These are phyloP conservation scores for Drosophila differens DNA, from an alignment of 2,888 invertebrate species.

Conservation along the genomic window DNA sequence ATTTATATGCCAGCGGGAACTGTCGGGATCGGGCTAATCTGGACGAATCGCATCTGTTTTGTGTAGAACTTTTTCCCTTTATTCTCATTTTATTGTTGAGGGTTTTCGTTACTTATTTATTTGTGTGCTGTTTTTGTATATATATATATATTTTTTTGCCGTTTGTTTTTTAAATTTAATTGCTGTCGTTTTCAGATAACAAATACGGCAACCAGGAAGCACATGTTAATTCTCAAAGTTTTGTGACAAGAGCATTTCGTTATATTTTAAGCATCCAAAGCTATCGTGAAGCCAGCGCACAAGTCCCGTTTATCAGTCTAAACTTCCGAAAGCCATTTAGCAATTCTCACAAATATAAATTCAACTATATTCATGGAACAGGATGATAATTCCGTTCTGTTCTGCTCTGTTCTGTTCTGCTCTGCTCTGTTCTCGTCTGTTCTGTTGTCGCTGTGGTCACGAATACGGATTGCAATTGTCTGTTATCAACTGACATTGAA, in stretches of 20 bases:
- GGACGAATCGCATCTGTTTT: slow-evolving; percentile 46
- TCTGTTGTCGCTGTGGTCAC: slow-evolving; percentile 23
- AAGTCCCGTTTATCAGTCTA: slow-evolving; percentile 44
- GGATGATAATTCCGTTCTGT: slow-evolving; percentile 17
- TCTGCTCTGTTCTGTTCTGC: slow-evolving; percentile 17
- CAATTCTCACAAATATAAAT: slow-evolving; percentile 19
- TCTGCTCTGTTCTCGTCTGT: slow-evolving; percentile 22
- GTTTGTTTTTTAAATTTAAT: slow-evolving; percentile 17
- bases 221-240: slow-evolving; percentile 49
- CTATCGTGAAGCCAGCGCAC: slow-evolving; percentile 13
- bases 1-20: slow-evolving; percentile 10
- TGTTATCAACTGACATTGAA: slow-evolving; percentile 63
- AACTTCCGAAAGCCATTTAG: slow-evolving; percentile 57
- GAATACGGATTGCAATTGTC: slow-evolving; percentile 45
- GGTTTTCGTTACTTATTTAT: slow-evolving; percentile 2
- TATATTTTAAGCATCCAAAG: slow-evolving; percentile 40
- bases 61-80: slow-evolving; percentile 19
- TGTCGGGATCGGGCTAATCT: slow-evolving; percentile 23
- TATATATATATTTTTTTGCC: neutral
- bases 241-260: slow-evolving; percentile 43
- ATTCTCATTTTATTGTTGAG: slow-evolving; percentile 6
- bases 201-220: slow-evolving; percentile 16
- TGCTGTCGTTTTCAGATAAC: slow-evolving; percentile 39
- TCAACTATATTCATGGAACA: slow-evolving; percentile 7
- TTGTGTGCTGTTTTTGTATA: slow-evolving; percentile 4